phyloP scores from a whole-genome alignment of 2,888 invertebrate species.

The Meiosimyza decipiens region DNA sequence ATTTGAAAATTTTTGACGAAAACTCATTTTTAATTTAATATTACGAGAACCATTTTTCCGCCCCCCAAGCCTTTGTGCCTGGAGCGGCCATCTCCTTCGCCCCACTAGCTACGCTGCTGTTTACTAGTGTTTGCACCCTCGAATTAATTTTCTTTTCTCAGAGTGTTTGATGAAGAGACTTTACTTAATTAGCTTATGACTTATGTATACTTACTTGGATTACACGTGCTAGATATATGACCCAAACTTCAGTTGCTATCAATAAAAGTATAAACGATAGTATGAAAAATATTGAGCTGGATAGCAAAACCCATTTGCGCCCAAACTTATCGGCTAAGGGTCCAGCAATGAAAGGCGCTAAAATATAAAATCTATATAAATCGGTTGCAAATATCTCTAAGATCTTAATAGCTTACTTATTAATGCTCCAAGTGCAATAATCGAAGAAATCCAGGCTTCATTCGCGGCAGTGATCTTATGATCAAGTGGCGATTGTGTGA shows the following conservation, averaged over 20 bases:
- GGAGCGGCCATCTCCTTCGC: no score
- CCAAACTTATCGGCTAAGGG: slow-evolving; percentile 75
- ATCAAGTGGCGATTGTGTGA: slow-evolving; percentile 68
- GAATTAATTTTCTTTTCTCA: no score
- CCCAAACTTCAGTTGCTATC: slow-evolving; percentile 72
- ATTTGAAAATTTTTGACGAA: no score
- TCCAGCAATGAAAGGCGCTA: slow-evolving; percentile 78
- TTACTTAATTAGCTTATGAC: no score
- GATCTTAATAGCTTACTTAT: slow-evolving; percentile 67
- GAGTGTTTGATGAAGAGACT: no score
- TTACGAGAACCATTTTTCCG: no score
- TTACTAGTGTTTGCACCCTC: no score
- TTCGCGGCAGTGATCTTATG: slow-evolving; percentile 68
- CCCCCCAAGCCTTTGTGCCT: no score
- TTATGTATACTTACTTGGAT: slow-evolving; percentile 51
- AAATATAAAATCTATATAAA: no score
- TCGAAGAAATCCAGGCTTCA: slow-evolving; percentile 79
- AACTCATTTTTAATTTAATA: no score
- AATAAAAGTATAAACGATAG: slow-evolving; percentile 77
- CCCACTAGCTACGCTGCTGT: no score
- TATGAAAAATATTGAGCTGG: slow-evolving; percentile 75
- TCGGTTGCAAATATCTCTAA: background rate
- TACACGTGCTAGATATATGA: slow-evolving; percentile 68
- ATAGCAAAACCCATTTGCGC: slow-evolving; percentile 76
- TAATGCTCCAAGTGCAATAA: slow-evolving; percentile 77